phyloP scores from a whole-genome alignment of 2,888 invertebrate species.

The Drepanosiphum platanoidis region DNA sequence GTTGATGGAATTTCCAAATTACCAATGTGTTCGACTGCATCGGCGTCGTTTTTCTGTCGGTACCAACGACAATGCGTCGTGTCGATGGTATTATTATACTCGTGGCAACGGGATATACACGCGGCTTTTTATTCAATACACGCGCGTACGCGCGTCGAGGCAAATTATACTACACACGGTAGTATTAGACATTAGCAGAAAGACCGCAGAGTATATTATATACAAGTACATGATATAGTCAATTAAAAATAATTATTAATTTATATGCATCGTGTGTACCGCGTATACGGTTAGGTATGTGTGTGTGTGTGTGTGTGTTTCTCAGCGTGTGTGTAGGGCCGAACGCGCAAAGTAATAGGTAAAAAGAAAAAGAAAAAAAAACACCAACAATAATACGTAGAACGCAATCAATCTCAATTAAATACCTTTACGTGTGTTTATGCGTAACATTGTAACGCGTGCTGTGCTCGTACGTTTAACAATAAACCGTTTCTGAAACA shows the following conservation, averaged over 20 bases:
- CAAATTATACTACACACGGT: no score
- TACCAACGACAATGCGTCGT: no score
- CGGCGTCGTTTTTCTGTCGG: no score
- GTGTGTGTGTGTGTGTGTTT: no score
- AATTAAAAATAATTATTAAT: slow-evolving; percentile 45
- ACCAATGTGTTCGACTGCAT: no score
- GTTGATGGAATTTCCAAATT: no score
- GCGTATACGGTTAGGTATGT: no score
- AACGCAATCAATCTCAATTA: neutral
- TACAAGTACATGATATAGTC: neutral
- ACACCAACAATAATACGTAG: neutral
- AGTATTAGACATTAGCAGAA: no score
- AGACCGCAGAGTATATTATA: neutral
- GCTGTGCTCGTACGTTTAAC: neutral
- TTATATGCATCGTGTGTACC: slow-evolving; percentile 21
- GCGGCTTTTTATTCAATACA: neutral
- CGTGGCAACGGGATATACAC: no score
- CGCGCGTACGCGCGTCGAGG: no score
- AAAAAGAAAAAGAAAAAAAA: neutral
- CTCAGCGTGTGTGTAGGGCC: neutral
- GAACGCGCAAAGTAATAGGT: slow-evolving; percentile 1
- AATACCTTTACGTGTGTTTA: neutral
- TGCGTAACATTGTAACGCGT: neutral
- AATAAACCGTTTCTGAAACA: neutral
- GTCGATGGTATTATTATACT: no score